A percentile compares a stretch with the other conserved stretches of the same genome.
These are phyloP conservation scores for Zelleria hepariella DNA, from an alignment of 2,888 invertebrate species.

Conservation along the genomic window DNA sequence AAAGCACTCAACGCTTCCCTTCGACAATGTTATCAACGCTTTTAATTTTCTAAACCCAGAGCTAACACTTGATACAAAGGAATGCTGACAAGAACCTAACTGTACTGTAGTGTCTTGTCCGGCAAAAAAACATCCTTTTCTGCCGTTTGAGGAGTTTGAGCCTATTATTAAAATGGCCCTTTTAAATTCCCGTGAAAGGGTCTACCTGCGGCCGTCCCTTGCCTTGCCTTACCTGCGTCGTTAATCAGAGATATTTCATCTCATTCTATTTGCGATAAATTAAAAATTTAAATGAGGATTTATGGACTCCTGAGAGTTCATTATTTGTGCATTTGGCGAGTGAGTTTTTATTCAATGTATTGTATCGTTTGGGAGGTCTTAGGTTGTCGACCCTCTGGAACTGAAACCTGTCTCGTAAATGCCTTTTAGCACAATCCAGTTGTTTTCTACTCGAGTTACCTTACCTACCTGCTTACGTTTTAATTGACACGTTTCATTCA, in stretches of 20 bases:
- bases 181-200: constrained; percentile 45
- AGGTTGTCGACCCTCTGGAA: not conserved
- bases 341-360: constrained; percentile 3
- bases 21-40: not conserved
- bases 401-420: not conserved
- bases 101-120: constrained; percentile 53
- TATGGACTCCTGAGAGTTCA: constrained; percentile 39
- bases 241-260: constrained; percentile 24
- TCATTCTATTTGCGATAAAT: constrained; percentile 54
- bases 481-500: not conserved
- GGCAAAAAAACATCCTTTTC: constrained; percentile 39
- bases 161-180: constrained; percentile 28
- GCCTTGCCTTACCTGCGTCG: constrained; percentile 15
- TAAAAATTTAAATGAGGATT: constrained; percentile 52
- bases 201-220: constrained; percentile 40
- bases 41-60: not conserved
- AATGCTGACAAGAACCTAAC: constrained; percentile 35
- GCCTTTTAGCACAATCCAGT: not conserved
- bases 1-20: constrained; percentile 10
- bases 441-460: not conserved
- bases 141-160: constrained; percentile 18
- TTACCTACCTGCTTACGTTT: not conserved
- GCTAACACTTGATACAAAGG: constrained; percentile 47
- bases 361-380: not conserved
- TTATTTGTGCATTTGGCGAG: constrained; percentile 42